Conservation (phyloP, 2,888 invertebrate species). For the Dynastes grantii region DNA sequence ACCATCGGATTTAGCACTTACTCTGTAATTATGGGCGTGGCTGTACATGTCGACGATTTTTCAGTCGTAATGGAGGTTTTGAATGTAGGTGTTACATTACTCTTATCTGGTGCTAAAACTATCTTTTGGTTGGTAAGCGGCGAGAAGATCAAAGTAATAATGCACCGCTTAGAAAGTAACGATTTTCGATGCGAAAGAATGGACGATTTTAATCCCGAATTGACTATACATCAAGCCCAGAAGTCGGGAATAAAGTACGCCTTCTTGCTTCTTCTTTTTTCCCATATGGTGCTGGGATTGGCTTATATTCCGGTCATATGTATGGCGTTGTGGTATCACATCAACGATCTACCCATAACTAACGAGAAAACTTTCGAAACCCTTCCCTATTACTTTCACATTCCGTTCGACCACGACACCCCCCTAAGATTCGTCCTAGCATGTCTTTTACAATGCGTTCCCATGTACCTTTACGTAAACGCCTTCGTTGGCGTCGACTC, state of each 20-base stretch:
- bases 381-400: constrained; percentile 37
- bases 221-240: constrained; percentile 58
- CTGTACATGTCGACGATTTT: constrained; percentile 51
- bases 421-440: constrained; percentile 62
- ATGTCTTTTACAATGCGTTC: constrained; percentile 64
- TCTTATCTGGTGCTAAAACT: constrained; percentile 63
- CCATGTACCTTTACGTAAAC: constrained; percentile 64
- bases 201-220: constrained; percentile 57
- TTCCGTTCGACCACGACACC: constrained; percentile 65
- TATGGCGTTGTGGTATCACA: constrained; percentile 51
- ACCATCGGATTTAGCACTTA: neutral
- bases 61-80: constrained; percentile 62
- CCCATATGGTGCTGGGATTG: constrained; percentile 60
- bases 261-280: constrained; percentile 60
- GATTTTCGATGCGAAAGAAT: constrained; percentile 59
- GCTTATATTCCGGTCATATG: constrained; percentile 62
- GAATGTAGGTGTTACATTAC: constrained; percentile 62
- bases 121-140: constrained; percentile 62
- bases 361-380: constrained; percentile 23
- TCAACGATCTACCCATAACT: constrained; percentile 24
- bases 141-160: constrained; percentile 57
- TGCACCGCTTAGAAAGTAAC: constrained; percentile 59
- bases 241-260: constrained; percentile 59
- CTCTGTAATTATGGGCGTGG: neutral
- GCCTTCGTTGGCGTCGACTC: constrained; percentile 65